Conservation (phyloP, 2,113 vertebrate species). For the Hystrix cristata region DNA sequence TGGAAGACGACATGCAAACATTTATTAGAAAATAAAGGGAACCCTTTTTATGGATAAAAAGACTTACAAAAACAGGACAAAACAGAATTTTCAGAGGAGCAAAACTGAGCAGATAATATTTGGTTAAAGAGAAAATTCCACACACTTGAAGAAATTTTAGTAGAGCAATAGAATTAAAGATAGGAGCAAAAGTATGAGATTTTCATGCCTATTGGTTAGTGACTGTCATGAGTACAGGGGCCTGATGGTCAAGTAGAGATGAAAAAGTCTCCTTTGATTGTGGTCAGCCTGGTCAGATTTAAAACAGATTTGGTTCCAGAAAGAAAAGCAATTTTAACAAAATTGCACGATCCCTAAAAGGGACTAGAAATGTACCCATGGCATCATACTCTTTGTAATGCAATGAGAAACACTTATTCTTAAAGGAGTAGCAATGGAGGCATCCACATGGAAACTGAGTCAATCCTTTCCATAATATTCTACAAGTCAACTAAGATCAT, state of each 20-base stretch:
- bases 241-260: neutral
- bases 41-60: neutral
- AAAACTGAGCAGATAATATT: neutral
- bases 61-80: neutral
- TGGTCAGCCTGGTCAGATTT: neutral
- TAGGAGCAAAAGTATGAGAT: neutral
- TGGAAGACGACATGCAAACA: neutral
- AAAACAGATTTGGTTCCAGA: neutral
- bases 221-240: neutral
- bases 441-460: neutral
- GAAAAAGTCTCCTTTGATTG: neutral
- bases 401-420: neutral
- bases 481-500: neutral
- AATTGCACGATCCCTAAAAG: neutral
- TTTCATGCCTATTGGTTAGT: neutral
- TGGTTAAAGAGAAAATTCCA: neutral
- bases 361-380: rapidly evolving
- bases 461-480: neutral
- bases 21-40: neutral
- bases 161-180: neutral
- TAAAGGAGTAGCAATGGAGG: neutral
- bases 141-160: neutral
- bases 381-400: neutral
- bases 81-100: neutral
- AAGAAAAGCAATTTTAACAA: neutral